Evolutionary conservation across 2,797 vertebrate species (phyloP).

Genomic region (Melanotaenia boesemani): DNA sequence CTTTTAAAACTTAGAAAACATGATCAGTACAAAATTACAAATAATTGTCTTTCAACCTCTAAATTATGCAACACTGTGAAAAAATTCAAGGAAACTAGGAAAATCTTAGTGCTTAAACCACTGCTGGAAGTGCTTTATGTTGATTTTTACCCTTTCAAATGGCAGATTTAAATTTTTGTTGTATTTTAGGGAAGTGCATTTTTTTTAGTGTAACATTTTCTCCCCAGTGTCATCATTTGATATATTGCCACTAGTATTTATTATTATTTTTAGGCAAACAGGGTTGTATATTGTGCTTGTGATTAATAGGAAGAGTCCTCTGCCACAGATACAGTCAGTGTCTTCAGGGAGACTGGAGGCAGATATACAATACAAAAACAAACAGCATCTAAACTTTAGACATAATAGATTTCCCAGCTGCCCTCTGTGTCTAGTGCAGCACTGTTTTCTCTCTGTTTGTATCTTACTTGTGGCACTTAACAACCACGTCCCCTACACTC

Average conservation of each 20-base stretch:
- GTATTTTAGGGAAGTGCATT: neutral
- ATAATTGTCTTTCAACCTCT: too few relatives aligned
- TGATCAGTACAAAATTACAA: too few relatives aligned
- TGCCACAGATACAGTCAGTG: conserved; percentile 23
- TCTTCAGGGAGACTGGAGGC: conserved; percentile 43
- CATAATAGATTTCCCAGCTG: conserved; percentile 71
- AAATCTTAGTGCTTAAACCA: too few relatives aligned
- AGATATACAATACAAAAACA: conserved; percentile 57
- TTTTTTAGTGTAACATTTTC: neutral
- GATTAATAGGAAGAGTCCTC: conserved; percentile 54
- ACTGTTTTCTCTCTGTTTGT: conserved; percentile 56
- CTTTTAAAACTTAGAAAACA: too few relatives aligned
- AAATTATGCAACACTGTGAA: too few relatives aligned
- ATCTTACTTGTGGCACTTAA: conserved; percentile 62
- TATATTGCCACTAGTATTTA: neutral
- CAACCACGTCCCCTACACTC: conserved; percentile 76
- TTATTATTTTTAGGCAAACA: neutral
- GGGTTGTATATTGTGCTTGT: conserved; percentile 42
- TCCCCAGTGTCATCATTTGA: too few relatives aligned
- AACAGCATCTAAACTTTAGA: conserved; percentile 59
- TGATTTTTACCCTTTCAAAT: too few relatives aligned
- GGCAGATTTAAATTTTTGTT: neutral
- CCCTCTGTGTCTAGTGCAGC: conserved; percentile 28
- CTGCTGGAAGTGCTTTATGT: too few relatives aligned
- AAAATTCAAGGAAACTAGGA: too few relatives aligned